Evolutionary conservation across 2,113 vertebrate genomes (phyloP).

Genomic region (Amphiprion percula): DNA sequence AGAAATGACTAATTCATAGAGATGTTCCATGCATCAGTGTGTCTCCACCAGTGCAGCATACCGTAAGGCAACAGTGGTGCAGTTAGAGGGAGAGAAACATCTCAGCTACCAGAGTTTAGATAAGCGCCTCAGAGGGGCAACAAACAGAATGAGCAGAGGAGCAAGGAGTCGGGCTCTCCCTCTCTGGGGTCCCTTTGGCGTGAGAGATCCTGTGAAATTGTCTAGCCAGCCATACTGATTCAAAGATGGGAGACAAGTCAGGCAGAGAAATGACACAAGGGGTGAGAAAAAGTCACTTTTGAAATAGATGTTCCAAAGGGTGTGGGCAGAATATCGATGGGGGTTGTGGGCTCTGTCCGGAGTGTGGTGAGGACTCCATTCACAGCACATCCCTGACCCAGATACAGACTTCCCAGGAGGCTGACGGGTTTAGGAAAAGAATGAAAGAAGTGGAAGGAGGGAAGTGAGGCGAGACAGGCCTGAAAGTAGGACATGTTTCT

Average conservation of each 20-base stretch:
- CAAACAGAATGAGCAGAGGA: constrained; percentile 51
- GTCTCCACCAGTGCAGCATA: constrained; percentile 60
- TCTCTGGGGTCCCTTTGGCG: constrained; percentile 74
- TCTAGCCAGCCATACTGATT: constrained; percentile 76
- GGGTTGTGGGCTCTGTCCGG: constrained; percentile 58
- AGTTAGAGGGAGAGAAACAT: constrained; percentile 59
- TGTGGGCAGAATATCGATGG: constrained; percentile 73
- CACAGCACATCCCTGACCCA: constrained; percentile 81
- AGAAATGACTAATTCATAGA: constrained; percentile 82
- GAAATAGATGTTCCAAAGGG: constrained; percentile 69
- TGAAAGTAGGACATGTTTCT: constrained; percentile 78
- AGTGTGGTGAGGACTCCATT: constrained; percentile 72
- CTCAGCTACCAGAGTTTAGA: constrained; percentile 67
- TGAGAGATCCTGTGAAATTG: constrained; percentile 78
- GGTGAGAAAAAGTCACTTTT: constrained; percentile 75
- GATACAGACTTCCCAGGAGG: constrained; percentile 76
- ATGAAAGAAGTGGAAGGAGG: constrained; percentile 68
- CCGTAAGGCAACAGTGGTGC: constrained; percentile 43
- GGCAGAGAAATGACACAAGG: constrained; percentile 73
- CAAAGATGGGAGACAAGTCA: constrained; percentile 71
- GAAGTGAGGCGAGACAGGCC: constrained; percentile 53
- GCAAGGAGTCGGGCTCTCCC: constrained; percentile 64
- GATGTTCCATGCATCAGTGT: constrained; percentile 69
- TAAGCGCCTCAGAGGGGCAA: constrained; percentile 70
- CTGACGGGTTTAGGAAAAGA: constrained; percentile 59